A percentile compares a stretch with the other conserved stretches of the same genome.
Evolutionary conservation across 2,113 vertebrate species (phyloP).

Genomic region (Tachysurus fulvidraco): DNA sequence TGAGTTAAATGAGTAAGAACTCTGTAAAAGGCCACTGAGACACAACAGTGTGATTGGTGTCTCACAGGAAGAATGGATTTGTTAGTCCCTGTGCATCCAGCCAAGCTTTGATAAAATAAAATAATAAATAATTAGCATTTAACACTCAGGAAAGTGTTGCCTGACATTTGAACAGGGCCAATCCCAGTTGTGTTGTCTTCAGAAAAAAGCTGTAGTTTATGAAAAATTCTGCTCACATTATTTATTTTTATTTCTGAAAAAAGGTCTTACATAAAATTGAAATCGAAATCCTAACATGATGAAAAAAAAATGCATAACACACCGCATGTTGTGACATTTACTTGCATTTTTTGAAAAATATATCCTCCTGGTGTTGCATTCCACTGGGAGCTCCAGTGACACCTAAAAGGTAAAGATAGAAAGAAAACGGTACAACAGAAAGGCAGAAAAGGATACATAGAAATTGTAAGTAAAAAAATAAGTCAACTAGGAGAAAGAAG

Average conservation of each 20-base stretch:
- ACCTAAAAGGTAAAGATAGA: not conserved
- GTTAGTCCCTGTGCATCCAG: not conserved
- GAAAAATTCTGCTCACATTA: not conserved
- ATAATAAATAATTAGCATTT: conserved; percentile 8
- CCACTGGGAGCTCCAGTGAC: not conserved
- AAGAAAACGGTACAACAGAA: not conserved
- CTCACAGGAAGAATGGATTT: not conserved
- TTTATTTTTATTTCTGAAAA: not conserved
- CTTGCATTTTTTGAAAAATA: not conserved
- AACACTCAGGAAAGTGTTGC: not conserved
- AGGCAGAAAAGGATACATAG: conserved; percentile 30
- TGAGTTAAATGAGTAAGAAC: not conserved
- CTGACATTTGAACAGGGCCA: conserved; percentile 29
- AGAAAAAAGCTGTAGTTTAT: conserved; percentile 6
- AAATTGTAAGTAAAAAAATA: conserved; percentile 18
- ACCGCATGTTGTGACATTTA: not conserved
- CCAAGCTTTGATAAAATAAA: not conserved
- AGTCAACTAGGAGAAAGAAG: conserved; percentile 31
- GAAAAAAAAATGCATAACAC: not conserved
- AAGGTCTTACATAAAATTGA: not conserved
- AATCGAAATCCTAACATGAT: not conserved
- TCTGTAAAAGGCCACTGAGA: conserved; percentile 25
- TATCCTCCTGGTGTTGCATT: not conserved
- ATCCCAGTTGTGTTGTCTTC: not conserved
- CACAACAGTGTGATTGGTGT: not conserved